phyloP scores from a whole-genome alignment of 2,113 vertebrate genomes.

The Zeus faber region DNA sequence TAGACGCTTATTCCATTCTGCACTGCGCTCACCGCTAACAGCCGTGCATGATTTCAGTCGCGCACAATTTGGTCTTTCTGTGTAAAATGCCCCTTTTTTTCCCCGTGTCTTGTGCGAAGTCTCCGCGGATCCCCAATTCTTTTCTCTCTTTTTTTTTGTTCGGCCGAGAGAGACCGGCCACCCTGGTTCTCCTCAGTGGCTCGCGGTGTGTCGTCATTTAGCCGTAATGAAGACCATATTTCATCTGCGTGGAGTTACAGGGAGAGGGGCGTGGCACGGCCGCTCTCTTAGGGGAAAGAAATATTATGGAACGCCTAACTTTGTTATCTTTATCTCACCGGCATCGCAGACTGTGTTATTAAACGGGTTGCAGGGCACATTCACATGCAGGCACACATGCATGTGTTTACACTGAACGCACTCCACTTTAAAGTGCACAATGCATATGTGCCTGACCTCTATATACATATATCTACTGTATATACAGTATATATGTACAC shows the following conservation, averaged over 20 bases:
- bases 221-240: constrained; percentile 71
- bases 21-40: constrained; percentile 48
- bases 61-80: constrained; percentile 49
- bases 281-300: constrained; percentile 67
- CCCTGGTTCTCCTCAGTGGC: constrained; percentile 46
- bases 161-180: constrained; percentile 66
- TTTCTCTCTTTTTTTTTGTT: constrained; percentile 65
- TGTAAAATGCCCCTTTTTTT: too few relatives aligned
- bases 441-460: not conserved
- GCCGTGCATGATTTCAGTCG: constrained; percentile 50
- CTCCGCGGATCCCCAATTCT: constrained; percentile 64
- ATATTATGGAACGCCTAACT: constrained; percentile 66
- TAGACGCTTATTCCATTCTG: constrained; percentile 65
- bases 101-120: constrained; percentile 58
- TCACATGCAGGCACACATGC: constrained; percentile 18
- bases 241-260: constrained; percentile 64
- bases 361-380: constrained; percentile 57
- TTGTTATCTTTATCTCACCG: constrained; percentile 64
- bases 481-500: not conserved
- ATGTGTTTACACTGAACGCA: not conserved
- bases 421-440: not conserved
- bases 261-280: constrained; percentile 54
- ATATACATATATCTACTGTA: not conserved
- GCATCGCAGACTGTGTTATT: constrained; percentile 64
- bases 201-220: constrained; percentile 48